phyloP scores from a whole-genome alignment of 2,797 vertebrate species.

The Enteromius afrohamiltoni region DNA sequence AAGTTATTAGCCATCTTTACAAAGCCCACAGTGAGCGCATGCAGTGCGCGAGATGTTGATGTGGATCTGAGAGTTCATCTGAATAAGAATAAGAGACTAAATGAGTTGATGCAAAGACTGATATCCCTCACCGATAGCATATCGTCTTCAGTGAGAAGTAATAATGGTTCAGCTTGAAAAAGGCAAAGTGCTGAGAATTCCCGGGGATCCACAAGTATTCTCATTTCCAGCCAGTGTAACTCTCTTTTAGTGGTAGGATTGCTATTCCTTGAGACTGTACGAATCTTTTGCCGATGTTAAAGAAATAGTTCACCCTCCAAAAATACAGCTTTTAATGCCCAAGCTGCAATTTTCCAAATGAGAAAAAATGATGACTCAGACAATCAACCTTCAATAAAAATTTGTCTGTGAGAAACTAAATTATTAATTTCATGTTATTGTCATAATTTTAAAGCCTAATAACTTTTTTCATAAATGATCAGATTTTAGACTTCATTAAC shows the following conservation, averaged over 20 bases:
- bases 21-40: conserved; percentile 15
- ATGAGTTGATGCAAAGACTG: conserved; percentile 36
- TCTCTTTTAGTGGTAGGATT: neutral
- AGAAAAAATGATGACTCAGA: neutral
- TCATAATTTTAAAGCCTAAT: neutral
- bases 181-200: conserved; percentile 12
- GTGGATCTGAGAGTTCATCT: conserved; percentile 29
- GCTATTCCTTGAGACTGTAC: neutral
- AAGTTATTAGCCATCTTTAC: conserved; percentile 47
- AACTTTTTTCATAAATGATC: conserved; percentile 4
- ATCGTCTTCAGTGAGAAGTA: neutral
- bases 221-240: neutral
- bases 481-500: conserved; percentile 11
- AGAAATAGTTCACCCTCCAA: neutral
- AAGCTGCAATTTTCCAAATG: too few species aligned
- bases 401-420: neutral
- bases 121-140: neutral
- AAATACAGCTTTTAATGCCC: neutral
- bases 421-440: neutral
- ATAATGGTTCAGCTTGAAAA: conserved; percentile 12
- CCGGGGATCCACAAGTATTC: conserved; percentile 1
- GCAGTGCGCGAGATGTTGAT: conserved; percentile 5
- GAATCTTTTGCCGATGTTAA: neutral
- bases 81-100: conserved; percentile 44
- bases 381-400: neutral